Base-by-base conservation (phyloP, 2,113 vertebrate species). In the Scortum barcoo region DNA sequence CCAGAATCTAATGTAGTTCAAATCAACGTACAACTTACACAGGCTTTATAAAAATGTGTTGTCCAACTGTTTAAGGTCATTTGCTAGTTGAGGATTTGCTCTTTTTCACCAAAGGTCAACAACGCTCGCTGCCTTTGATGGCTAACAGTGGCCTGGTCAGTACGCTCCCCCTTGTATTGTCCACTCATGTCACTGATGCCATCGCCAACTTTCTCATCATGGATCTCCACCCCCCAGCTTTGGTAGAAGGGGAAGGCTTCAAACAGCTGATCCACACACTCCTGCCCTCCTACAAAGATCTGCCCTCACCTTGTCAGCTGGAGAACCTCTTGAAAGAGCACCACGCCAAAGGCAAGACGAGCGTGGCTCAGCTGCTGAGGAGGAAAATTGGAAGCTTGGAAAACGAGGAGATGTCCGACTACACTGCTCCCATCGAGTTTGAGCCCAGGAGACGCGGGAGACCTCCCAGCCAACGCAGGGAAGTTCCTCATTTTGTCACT, bases 161-260 rank as follows among this genome's bases (percentile, higher is more conserved):
- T 53, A 44, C 72, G 0, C 12, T 75, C 13, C 84, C 88, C 38
- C 44, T 36, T 24, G 40, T 72, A 1, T 3, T 5, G 17, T 51
- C 91, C 8, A 3, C 83, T 28, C 90, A 91, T 36, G 88, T 94
- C 66, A 92, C 90, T 0, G 77, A 86, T 2, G 93, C 93, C 40
- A 92, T 96, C 24, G 63, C 88, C 22, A 91, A 91, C 82, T 96
- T 95, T 63, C 88, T 96, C 2, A 91, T 95, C 38, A 56, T 67
- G 83, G 95, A 96, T 69, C 88, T 95, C 5, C 92, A 95, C 73
- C 94, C 94, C 0, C 85, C 92, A 0, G 86, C 90, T 66, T 75
- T 94, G 12, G 93, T 94, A 3, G 94, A 94, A 71, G 95, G 95
- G 1, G 74, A 89, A 30, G 95, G 95, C 22, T 96, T 96, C 82